Evolutionary conservation across 2,113 vertebrate genomes (phyloP).

Genomic region (Coreoperca whiteheadi): DNA sequence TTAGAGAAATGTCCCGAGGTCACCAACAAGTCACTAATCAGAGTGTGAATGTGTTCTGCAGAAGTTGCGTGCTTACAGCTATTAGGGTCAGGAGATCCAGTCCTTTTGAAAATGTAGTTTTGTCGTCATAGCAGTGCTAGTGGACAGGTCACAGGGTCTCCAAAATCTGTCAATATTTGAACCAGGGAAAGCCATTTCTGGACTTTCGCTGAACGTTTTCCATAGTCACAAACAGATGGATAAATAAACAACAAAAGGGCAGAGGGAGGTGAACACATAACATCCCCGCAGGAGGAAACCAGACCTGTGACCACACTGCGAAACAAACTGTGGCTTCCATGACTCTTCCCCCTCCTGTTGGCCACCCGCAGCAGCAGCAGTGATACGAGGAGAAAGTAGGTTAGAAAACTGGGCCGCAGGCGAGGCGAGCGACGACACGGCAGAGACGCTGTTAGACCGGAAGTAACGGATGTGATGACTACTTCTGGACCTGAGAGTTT

Average conservation of each 20-base stretch:
- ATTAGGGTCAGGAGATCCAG: not conserved
- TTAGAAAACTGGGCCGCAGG: constrained; percentile 31
- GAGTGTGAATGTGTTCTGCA: not conserved
- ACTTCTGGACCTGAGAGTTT: not conserved
- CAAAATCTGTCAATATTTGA: not conserved
- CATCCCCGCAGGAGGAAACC: not conserved
- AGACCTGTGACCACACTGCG: not conserved
- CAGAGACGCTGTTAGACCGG: not conserved
- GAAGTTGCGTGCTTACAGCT: not conserved
- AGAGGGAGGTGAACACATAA: not conserved
- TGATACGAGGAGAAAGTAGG: constrained; percentile 22
- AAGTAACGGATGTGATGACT: not conserved
- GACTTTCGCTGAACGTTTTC: not conserved
- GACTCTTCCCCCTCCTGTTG: not conserved
- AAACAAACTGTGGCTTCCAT: not conserved
- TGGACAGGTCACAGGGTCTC: not conserved
- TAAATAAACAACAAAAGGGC: not conserved
- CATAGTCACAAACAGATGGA: not conserved
- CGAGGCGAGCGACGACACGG: constrained; percentile 18
- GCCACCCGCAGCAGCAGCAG: not conserved
- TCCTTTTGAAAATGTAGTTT: too few relatives aligned
- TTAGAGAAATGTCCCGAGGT: not conserved
- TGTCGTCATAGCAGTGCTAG: too few relatives aligned
- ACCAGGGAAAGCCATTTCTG: not conserved
- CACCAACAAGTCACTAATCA: not conserved